These are phyloP conservation scores for Pogoniulus pusillus DNA, from an alignment of 2,797 vertebrate species.

Conservation along the genomic window DNA sequence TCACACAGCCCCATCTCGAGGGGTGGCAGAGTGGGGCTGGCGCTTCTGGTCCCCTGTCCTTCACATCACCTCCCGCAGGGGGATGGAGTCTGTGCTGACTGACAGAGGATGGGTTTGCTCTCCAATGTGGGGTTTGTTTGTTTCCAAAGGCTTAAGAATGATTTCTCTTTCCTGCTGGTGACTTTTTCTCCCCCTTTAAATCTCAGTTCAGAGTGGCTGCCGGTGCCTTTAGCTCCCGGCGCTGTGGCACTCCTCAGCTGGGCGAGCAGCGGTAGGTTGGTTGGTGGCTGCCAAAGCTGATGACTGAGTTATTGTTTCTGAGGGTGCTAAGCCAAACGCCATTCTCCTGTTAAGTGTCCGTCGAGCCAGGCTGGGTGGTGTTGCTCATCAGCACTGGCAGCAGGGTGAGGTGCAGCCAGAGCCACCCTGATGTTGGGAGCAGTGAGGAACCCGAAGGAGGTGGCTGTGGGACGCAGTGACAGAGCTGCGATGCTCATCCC, in stretches of 20 bases:
- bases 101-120: neutral
- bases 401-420: neutral
- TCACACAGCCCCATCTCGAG: neutral
- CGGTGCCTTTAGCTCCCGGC: slow-evolving; percentile 32
- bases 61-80: accelerated
- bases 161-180: neutral
- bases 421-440: neutral
- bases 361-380: neutral
- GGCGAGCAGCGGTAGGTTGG: slow-evolving; percentile 33
- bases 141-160: slow-evolving; percentile 4
- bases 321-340: slow-evolving; percentile 44
- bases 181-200: slow-evolving; percentile 3
- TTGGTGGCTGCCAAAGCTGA: slow-evolving; percentile 47
- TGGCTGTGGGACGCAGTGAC: neutral
- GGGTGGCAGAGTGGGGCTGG: neutral
- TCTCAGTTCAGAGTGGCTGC: neutral
- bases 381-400: neutral
- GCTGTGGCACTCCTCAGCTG: slow-evolving; percentile 30
- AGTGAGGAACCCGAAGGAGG: neutral
- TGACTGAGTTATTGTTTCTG: slow-evolving; percentile 63
- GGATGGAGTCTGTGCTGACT: neutral
- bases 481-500: neutral
- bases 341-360: slow-evolving; percentile 49
- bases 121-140: neutral
- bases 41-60: accelerated